Evolutionary conservation across 2,888 invertebrate genomes (phyloP).

Genomic region (Conus canariensis): DNA sequence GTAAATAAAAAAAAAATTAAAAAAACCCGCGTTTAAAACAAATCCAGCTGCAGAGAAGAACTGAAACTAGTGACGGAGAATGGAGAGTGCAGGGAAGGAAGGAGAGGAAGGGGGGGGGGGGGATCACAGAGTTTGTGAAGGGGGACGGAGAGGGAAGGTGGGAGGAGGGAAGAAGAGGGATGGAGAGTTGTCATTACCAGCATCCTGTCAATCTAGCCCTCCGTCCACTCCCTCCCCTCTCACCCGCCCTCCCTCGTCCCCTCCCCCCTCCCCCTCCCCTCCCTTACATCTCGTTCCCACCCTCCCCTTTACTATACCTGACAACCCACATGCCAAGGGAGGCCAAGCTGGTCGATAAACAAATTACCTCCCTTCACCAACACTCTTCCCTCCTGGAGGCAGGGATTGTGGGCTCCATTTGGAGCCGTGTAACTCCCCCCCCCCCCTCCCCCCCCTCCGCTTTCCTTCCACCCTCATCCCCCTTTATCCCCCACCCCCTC

Average conservation of each 20-base stretch:
- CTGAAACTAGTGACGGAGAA: not conserved
- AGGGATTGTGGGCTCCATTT: constrained; percentile 23
- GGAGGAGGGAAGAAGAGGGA: not conserved
- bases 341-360: constrained; percentile 29
- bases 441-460: not conserved
- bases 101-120: not conserved
- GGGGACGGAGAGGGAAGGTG: not conserved
- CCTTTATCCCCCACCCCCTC: not conserved
- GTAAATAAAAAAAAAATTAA: no score
- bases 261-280: not conserved
- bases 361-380: constrained; percentile 35
- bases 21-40: no score
- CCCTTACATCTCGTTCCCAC: not conserved
- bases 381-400: constrained; percentile 18
- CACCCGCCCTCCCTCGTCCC: not conserved
- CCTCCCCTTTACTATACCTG: not conserved
- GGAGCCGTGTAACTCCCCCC: not conserved
- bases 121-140: not conserved
- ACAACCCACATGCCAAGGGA: constrained; percentile 26
- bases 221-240: not conserved
- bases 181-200: not conserved
- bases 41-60: not conserved
- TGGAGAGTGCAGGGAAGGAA: not conserved
- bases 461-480: not conserved
- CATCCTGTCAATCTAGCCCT: constrained; percentile 15